Percentiles rank a stretch among this genome's conserved stretches.
Evolutionary conservation across 1,140 invertebrate species (phyloP).

Genomic region (Rhizoglyphus robini): DNA sequence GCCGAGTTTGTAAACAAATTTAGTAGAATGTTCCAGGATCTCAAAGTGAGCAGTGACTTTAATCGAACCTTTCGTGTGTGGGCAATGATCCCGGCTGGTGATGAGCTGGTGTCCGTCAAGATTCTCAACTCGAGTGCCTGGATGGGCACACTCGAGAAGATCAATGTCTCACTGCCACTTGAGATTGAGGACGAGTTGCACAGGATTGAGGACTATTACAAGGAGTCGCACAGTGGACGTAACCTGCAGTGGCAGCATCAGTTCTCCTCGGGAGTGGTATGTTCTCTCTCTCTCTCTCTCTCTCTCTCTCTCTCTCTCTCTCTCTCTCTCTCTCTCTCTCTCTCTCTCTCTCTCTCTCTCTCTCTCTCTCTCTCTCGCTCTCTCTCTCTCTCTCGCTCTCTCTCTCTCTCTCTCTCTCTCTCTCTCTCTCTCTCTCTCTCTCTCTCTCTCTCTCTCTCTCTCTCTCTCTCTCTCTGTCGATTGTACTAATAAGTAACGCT

Average conservation of each 20-base stretch:
- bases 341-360: no score
- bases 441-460: no score
- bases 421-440: no score
- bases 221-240: constrained; percentile 79
- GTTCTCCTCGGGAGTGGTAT: constrained; percentile 92
- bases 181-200: constrained; percentile 97
- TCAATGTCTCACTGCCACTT: constrained; percentile 84
- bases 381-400: no score
- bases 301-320: no score
- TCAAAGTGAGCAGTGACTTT: constrained; percentile 94
- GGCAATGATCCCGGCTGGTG: constrained; percentile 29
- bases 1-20: constrained; percentile 98
- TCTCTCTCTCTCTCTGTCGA: no score
- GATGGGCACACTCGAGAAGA: constrained; percentile 80
- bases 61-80: constrained; percentile 71
- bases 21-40: constrained; percentile 74
- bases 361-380: no score
- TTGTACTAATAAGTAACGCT: no score
- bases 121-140: constrained; percentile 98
- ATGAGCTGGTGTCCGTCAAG: constrained; percentile 46
- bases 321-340: no score
- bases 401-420: no score
- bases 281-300: no score
- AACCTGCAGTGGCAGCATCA: constrained; percentile 99
- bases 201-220: constrained; percentile 59